phyloP scores from a whole-genome alignment of 2,888 invertebrate species.

The Monopis laevigella region DNA sequence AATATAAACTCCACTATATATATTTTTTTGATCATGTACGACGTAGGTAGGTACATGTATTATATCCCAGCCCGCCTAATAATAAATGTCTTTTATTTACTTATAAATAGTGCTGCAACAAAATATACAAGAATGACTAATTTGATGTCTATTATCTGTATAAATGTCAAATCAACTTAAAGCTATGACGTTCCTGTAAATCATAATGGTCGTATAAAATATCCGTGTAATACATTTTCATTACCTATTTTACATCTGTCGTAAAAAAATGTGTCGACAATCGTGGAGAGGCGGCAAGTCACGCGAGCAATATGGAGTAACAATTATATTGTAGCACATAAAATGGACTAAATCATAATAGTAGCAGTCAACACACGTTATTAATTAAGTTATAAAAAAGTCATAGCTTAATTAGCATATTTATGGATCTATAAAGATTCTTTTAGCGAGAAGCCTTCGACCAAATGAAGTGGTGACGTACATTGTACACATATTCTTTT shows the following conservation, averaged over 20 bases:
- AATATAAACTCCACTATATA: too few relatives aligned
- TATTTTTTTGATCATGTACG: too few relatives aligned
- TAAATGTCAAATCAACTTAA: slow-evolving; percentile 8
- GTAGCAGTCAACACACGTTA: slow-evolving; percentile 32
- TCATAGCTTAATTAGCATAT: slow-evolving; percentile 61
- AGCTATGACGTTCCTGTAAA: slow-evolving; percentile 2
- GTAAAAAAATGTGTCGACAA: slow-evolving; percentile 55
- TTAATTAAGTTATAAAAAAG: slow-evolving; percentile 66
- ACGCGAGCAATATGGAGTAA: slow-evolving; percentile 42
- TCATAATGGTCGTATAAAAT: slow-evolving; percentile 11
- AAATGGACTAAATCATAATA: slow-evolving; percentile 59
- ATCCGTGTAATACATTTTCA: slow-evolving; percentile 32
- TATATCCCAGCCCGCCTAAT: too few relatives aligned
- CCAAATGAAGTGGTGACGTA: too few relatives aligned
- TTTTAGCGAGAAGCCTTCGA: too few relatives aligned
- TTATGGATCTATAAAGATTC: slow-evolving; percentile 41
- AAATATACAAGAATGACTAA: too few relatives aligned
- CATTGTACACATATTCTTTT: too few relatives aligned
- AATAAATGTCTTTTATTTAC: too few relatives aligned
- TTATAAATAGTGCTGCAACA: too few relatives aligned
- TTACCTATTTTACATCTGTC: slow-evolving; percentile 49
- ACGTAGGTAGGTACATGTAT: too few relatives aligned
- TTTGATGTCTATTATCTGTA: too few relatives aligned
- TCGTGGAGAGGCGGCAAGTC: slow-evolving; percentile 27
- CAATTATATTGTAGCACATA: slow-evolving; percentile 58